Base-by-base conservation (phyloP, 2,888 invertebrate genomes). In the Drosophila neutralis region DNA sequence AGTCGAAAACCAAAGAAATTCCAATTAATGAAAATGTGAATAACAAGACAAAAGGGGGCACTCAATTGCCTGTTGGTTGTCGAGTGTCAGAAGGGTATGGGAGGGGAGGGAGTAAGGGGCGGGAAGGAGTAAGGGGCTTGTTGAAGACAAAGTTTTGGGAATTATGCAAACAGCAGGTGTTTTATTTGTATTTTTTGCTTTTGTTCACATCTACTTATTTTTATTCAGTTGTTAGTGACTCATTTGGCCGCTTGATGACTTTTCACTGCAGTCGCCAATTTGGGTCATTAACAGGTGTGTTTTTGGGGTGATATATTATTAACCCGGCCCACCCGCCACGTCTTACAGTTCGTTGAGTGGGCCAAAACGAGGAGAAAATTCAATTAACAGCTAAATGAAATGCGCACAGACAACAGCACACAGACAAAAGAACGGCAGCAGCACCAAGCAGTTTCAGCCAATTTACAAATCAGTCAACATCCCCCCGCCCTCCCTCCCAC, bases 331-430 rank as follows among this genome's bases (percentile, higher is more conserved):
- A 40, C 40, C 57, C 40, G 57, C 38, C 21, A 31, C 29, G 40
- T 10, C 13, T 40, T 18, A 29, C 5, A 42, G 57, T 57, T 51
- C 29, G 21, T 6, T 40, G 64, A 71, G 73, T 80, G 86, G 45
- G 8, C 24, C 77, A n/a, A 29, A 38, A 15, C 45, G 45, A 15
- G 4, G 15, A 75, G 80, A 85, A 90, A 88, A 88, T 87, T 88
- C 87, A 90, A 91, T 91, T 91, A 91, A 85, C 85, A 83, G 80
- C 80, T 73, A 82, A 91, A 90, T 90, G 80, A 85, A 91, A 90
- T 88, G 79, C 76, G 78, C 75, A 88, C 45, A 36, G 56, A 51
- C 71, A 69, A 42, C 71, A 63, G 49, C 53, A 58, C 65, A 64
- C 21, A 24, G n/a, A 40, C 52, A 64, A 54, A 69, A 62, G 54